A percentile compares a stretch with the other conserved stretches of the same genome.
Evolutionary conservation across 2,888 invertebrate genomes (phyloP).

Genomic region (Pheosia gnoma): DNA sequence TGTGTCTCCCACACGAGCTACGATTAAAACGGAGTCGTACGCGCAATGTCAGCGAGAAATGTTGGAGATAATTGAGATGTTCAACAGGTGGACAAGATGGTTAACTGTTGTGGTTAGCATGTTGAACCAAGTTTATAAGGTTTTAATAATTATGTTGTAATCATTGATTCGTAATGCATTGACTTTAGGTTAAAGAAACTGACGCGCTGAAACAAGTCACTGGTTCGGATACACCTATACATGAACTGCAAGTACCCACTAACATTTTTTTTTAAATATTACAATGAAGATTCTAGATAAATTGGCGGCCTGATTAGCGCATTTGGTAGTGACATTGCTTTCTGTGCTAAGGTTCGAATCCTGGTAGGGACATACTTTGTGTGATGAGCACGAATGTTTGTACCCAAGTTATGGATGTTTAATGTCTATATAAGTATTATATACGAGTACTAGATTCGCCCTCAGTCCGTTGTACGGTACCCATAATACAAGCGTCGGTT

Average conservation of each 20-base stretch:
- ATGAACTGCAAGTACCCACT: slow-evolving; percentile 49
- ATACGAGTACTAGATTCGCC: no score
- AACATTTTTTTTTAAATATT: background rate
- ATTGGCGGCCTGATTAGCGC: no score
- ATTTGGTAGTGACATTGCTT: no score
- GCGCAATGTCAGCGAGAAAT: slow-evolving; percentile 64
- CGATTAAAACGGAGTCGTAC: slow-evolving; percentile 58
- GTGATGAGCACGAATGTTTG: no score
- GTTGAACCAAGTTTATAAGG: background rate
- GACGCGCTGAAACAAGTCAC: slow-evolving; percentile 41
- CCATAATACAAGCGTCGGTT: no score
- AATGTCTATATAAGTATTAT: no score
- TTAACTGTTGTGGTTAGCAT: slow-evolving; percentile 62
- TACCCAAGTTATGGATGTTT: no score
- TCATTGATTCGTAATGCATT: slow-evolving; percentile 11
- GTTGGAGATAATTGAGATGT: slow-evolving; percentile 68
- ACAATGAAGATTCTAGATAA: no score
- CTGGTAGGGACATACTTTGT: no score
- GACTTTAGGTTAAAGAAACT: slow-evolving; percentile 58
- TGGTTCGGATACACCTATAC: slow-evolving; percentile 33
- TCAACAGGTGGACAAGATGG: slow-evolving; percentile 73
- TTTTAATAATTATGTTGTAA: background rate
- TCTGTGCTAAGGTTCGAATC: no score
- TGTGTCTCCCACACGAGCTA: slow-evolving; percentile 59
- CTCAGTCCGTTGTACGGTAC: no score